These are phyloP conservation scores for Capreolus pygargus DNA, from an alignment of 2,113 vertebrate genomes.

Conservation along the genomic window DNA sequence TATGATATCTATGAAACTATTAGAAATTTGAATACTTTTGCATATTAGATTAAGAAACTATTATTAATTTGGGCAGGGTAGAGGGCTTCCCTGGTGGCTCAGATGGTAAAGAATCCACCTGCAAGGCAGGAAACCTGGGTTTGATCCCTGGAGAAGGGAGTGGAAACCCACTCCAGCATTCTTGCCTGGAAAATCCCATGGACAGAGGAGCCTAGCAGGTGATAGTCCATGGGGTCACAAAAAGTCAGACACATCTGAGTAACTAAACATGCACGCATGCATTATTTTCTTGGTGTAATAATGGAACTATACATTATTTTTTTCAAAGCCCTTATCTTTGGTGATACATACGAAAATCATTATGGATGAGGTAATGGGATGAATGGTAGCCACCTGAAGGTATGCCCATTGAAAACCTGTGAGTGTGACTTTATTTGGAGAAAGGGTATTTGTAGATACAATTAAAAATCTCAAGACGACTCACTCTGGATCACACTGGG, in stretches of 20 bases:
- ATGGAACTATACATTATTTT: neutral
- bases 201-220: neutral
- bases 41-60: neutral
- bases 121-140: neutral
- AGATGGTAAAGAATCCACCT: neutral
- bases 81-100: neutral
- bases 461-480: neutral
- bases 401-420: neutral
- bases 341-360: neutral
- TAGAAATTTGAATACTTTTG: neutral
- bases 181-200: neutral
- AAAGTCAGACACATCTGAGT: neutral
- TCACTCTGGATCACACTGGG: neutral
- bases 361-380: neutral
- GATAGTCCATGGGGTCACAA: neutral
- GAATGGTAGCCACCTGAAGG: neutral
- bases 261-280: neutral
- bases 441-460: neutral
- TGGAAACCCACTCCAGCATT: neutral
- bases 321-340: neutral
- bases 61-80: fast-evolving
- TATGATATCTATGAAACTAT: neutral
- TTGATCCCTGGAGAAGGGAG: neutral
- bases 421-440: neutral
- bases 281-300: neutral